Base-by-base conservation (phyloP, 2,888 invertebrate genomes). In the Linnaemya tessellans region DNA sequence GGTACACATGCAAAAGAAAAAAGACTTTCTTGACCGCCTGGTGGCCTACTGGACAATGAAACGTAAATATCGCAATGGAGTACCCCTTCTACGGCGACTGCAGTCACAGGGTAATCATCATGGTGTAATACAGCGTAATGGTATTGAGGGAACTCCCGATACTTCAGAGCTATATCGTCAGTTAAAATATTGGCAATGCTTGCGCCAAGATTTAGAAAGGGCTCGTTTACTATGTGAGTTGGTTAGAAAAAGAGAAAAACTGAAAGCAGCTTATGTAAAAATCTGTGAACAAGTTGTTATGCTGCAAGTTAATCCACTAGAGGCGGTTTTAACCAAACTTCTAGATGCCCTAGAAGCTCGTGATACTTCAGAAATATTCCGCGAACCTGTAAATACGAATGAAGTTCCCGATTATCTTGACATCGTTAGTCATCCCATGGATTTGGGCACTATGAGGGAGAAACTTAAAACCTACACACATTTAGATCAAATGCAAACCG, bases 1-100 rank as follows among this genome's bases (percentile, higher is more conserved):
- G 89, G 97, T 98, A 9, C 94, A 94, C 41, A 93, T 94, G 87
- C 94, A 96, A 25, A 97, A 97, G 89, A 95, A 97, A 86, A 96
- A 96, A 30, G 96, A 96, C 88, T 96, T 99, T 89, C 96, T 99
- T 89, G 97, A 97, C 90, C 94, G 98, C 3, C 93, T 99, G 15
- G 95, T 99, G 77, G 97, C 98, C 0, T 99, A 99, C 91, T 99
- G 99, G 99, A 99, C 98, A 4, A 93, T 99, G 58, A 99, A 99
- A 92, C 93, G 99, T 1, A 98, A 98, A 90, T 96, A 97, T 86
- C 93, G 99, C 68, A 98, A 99, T 90, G 99, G 99, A 0, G 99
- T 99, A 10, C 99, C 99, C 0, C 93, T 99, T 82, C 92, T 99
- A 82, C 93, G 99, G 58, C 93, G 99, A 8, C 93, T 98, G 38